Conservation (phyloP, 37 sponge, comb jelly and placozoan genomes). For the Beroe ovata region DNA sequence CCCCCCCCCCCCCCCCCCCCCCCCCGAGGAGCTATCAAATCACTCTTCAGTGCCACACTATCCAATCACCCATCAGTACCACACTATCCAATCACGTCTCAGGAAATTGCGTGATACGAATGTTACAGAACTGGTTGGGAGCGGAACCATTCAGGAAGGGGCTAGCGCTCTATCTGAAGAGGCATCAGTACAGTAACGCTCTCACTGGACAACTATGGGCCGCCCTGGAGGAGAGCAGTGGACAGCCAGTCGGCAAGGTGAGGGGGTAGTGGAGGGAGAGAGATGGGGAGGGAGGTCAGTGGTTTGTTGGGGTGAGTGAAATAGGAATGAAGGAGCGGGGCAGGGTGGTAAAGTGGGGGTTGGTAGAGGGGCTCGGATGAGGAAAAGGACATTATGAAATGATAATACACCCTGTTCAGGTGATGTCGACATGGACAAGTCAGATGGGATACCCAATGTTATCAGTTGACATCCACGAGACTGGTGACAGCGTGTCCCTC, state of each 20-base stretch:
- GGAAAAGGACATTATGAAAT: no score
- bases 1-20: neutral
- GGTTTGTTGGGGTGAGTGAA: no score
- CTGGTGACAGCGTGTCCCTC: conserved; percentile 34
- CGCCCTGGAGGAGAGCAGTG: conserved; percentile 44
- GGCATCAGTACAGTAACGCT: conserved; percentile 48
- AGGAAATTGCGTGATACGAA: conserved; percentile 58
- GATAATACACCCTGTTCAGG: no score
- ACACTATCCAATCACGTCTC: neutral
- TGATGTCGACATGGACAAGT: conserved; percentile 91
- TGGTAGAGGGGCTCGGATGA: no score
- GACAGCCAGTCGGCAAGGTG: conserved; percentile 51
- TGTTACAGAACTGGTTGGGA: conserved; percentile 67
- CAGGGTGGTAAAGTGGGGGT: no score
- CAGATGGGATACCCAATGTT: conserved; percentile 97
- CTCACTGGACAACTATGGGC: conserved; percentile 44
- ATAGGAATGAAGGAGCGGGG: no score
- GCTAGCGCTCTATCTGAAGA: conserved; percentile 53
- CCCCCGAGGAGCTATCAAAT: no score
- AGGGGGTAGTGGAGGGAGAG: no score
- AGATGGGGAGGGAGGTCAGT: no score
- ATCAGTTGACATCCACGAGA: conserved; percentile 75
- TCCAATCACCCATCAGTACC: no score
- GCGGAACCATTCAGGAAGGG: conserved; percentile 58
- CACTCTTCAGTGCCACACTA: no score